Conservation (phyloP, 2,113 vertebrate genomes). For the Thalassarche chlororhynchos region DNA sequence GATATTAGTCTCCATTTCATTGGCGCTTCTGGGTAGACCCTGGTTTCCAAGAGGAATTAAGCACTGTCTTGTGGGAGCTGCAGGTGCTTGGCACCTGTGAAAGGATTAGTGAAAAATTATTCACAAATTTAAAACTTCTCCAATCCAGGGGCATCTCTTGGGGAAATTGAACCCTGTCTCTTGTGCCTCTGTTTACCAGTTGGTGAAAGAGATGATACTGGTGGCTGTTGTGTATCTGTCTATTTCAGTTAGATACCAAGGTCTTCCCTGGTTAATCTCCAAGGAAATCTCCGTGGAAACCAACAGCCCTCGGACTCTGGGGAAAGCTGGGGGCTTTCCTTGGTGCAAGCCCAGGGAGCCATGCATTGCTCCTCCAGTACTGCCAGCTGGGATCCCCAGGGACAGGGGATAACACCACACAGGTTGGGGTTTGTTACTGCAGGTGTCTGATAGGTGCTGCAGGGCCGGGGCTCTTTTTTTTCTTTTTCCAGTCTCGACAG, state of each 20-base stretch:
- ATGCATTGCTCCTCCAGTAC: not conserved
- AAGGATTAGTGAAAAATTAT: not conserved
- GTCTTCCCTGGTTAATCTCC: not conserved
- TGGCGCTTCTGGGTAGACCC: no score
- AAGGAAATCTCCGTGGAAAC: rapidly evolving
- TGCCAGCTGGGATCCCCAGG: rapidly evolving
- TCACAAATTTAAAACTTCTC: not conserved
- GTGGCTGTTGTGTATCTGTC: rapidly evolving
- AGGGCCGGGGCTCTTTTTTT: no score
- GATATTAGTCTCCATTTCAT: rapidly evolving
- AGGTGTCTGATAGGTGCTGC: rapidly evolving
- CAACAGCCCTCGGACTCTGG: rapidly evolving
- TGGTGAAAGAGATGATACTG: rapidly evolving
- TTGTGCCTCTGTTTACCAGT: rapidly evolving
- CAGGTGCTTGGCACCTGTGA: not conserved
- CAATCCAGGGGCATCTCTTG: rapidly evolving
- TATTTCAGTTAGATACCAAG: rapidly evolving
- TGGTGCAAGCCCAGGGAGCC: no score
- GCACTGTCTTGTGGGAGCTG: not conserved
- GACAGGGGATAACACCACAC: rapidly evolving
- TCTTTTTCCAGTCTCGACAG: not conserved
- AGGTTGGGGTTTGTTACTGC: rapidly evolving
- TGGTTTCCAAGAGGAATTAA: not conserved
- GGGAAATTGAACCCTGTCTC: rapidly evolving
- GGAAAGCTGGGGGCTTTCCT: not conserved